Percentiles rank a stretch among this genome's conserved stretches.
Evolutionary conservation across 2,888 invertebrate genomes (phyloP).

Genomic region (Cecidostiba fungosa): DNA sequence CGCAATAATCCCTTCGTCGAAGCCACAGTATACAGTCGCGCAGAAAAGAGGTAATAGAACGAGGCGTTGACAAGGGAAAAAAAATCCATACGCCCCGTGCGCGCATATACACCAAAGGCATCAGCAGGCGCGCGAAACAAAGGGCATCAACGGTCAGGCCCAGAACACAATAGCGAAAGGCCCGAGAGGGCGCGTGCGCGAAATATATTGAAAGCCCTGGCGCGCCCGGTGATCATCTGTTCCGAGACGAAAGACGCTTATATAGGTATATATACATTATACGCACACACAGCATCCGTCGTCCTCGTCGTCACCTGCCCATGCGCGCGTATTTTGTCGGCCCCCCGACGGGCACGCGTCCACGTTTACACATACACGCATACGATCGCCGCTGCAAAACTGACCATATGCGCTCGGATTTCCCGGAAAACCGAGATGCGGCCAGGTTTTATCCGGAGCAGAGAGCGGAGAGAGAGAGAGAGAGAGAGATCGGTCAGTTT

Average conservation of each 20-base stretch:
- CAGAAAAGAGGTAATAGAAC: constrained; percentile 1
- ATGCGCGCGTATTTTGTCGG: constrained; percentile 9
- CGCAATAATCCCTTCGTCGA: neutral
- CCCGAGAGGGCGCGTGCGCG: constrained; percentile 64
- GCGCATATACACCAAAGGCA: neutral
- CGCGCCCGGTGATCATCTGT: constrained; percentile 50
- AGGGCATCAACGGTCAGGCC: constrained; percentile 48
- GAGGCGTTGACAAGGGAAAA: constrained; percentile 41
- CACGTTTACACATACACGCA: neutral
- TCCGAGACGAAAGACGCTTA: constrained; percentile 41
- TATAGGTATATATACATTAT: neutral
- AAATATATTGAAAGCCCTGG: constrained; percentile 60
- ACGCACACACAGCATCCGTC: constrained; percentile 30
- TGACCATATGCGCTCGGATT: constrained; percentile 45
- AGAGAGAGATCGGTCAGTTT: neutral
- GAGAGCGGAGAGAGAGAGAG: too few species aligned
- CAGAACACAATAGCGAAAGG: constrained; percentile 27
- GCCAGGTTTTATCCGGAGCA: neutral
- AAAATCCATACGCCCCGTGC: constrained; percentile 7
- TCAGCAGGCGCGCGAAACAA: constrained; percentile 49
- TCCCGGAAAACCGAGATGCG: constrained; percentile 36
- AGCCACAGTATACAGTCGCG: neutral
- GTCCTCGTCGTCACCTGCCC: constrained; percentile 43
- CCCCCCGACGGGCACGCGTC: constrained; percentile 44
- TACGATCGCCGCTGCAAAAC: constrained; percentile 19